Evolutionary conservation across 2,888 invertebrate genomes (phyloP).

Genomic region (Marasmarcha lunaedactyla): DNA sequence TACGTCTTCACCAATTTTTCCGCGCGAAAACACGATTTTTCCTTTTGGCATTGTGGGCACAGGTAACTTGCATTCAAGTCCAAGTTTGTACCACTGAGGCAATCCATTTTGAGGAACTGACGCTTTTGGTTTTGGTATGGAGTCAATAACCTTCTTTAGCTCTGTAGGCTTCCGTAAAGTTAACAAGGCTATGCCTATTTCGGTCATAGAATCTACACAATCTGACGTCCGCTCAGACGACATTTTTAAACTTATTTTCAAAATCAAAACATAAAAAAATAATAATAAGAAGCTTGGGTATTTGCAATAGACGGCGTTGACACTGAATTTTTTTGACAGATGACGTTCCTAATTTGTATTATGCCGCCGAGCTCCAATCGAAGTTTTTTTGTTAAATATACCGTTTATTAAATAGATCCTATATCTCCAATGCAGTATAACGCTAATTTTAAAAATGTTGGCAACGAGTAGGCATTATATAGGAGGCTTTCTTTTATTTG

Average conservation of each 20-base stretch:
- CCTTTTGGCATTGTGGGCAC: constrained; percentile 63
- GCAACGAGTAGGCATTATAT: not conserved
- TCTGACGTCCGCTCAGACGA: constrained; percentile 24
- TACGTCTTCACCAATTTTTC: constrained; percentile 62
- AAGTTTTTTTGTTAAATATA: no score
- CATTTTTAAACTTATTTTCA: constrained; percentile 17
- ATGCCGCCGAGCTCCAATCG: not conserved
- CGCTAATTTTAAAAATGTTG: no score
- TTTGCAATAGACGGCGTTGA: no score
- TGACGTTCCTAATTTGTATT: constrained; percentile 27
- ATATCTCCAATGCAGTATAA: no score
- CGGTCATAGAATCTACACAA: constrained; percentile 29
- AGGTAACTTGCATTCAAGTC: constrained; percentile 65
- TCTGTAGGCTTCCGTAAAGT: constrained; percentile 56
- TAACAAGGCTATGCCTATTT: constrained; percentile 44
- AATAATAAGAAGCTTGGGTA: no score
- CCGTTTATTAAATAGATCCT: no score
- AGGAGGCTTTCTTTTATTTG: constrained; percentile 5
- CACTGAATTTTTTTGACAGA: constrained; percentile 21
- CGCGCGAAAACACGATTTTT: constrained; percentile 59
- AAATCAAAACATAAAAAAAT: not conserved
- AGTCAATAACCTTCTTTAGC: constrained; percentile 54
- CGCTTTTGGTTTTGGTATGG: constrained; percentile 50
- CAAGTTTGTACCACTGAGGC: constrained; percentile 63
- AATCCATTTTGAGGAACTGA: constrained; percentile 61